Base-by-base conservation (phyloP, 2,113 vertebrate genomes). In the Pluvianellus socialis region DNA sequence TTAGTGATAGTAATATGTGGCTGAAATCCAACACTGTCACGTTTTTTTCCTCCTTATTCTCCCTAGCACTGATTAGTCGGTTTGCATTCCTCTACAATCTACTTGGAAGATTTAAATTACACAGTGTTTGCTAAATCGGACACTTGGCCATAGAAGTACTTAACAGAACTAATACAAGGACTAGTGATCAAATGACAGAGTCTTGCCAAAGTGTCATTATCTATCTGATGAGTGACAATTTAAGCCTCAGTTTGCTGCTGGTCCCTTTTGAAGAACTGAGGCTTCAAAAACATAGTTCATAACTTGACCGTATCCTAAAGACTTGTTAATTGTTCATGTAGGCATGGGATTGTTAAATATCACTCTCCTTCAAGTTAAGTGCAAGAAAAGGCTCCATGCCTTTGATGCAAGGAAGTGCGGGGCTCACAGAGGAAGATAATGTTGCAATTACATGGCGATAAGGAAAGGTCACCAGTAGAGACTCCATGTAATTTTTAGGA, bases 61-160 rank as follows among this genome's bases (percentile, higher is more conserved):
- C 72, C 47, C 20, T 40, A 53, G 72, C 30, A 81, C 80, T 65
- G 95, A 95, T 98, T 88, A 97, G 85, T 61, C 56, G 59, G 74
- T 53, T 65, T 79, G 66, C 96, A 98, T 97, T 98, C 98, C 96
- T 95, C 88, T 72, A 73, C 92, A 97, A 83, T 96, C 96, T 96
- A 58, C 22, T 81, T 86, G 83, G 89, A 96, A 97, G 95, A 96
- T 80, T 97, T 96, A 96, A 98, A 97, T 98, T 97, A 94, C 97
- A 92, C 68, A 88, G 86, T 97, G 96, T 97, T 98, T 98, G 95
- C 85, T 97, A 87, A 97, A 90, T 59, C 95, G 95, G 95, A 97
- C 49, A 62, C 95, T 98, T 96, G 92, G 96, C 96, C 97, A 97
- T 94, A 96, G 96, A 92, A 90, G 74, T 97, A 95, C 96, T 98